Conservation (phyloP, 2,797 vertebrate genomes). For the Arrhamphus sclerolepis region DNA sequence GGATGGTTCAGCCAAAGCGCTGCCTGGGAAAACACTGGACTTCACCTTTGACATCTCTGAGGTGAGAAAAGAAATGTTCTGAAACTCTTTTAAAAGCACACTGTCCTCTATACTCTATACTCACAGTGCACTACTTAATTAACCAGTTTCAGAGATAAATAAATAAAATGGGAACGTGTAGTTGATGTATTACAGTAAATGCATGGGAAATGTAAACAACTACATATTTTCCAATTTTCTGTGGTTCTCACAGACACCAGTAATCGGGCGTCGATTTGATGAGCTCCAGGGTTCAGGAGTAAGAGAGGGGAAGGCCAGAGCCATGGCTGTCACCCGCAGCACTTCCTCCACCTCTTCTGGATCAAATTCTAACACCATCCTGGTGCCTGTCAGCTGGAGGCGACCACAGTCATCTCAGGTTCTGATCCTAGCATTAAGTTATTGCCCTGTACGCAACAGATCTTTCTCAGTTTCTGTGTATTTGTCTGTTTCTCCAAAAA, state of each 20-base stretch:
- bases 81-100: not conserved
- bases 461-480: not conserved
- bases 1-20: conserved; percentile 94
- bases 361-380: conserved; percentile 95
- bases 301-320: conserved; percentile 90
- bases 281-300: conserved; percentile 92
- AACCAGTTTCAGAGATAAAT: not conserved
- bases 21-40: conserved; percentile 97
- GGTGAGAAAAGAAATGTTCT: conserved; percentile 71
- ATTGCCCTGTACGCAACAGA: not conserved
- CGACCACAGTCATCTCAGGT: conserved; percentile 97
- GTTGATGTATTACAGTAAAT: too few species aligned
- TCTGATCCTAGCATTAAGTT: too few species aligned
- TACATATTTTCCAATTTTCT: not conserved
- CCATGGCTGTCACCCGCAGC: conserved; percentile 94
- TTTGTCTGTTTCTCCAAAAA: too few species aligned
- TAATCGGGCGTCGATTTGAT: conserved; percentile 94
- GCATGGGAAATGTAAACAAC: not conserved
- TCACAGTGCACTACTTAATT: too few species aligned
- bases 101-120: not conserved
- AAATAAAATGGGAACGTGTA: too few species aligned
- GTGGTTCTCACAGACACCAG: conserved; percentile 84
- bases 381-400: conserved; percentile 98
- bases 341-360: conserved; percentile 96
- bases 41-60: conserved; percentile 99